These are phyloP conservation scores for Aegypius monachus DNA, from an alignment of 2,113 vertebrate species.

Conservation along the genomic window DNA sequence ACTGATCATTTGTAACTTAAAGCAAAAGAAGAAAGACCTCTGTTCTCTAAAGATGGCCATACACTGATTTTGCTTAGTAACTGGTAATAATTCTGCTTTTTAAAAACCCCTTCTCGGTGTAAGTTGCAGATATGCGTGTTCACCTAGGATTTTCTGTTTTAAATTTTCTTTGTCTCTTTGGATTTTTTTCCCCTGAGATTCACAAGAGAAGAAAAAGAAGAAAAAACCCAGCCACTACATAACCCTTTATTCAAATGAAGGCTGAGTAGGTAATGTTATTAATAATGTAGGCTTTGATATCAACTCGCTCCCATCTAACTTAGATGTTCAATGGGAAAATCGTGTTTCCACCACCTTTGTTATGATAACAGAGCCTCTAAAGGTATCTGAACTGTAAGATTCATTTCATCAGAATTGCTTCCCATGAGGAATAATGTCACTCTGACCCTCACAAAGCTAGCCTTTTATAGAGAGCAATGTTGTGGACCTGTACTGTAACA, in stretches of 20 bases:
- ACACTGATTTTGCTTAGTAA: not conserved
- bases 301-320: not conserved
- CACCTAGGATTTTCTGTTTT: not conserved
- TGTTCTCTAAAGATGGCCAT: not conserved
- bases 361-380: not conserved
- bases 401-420: not conserved
- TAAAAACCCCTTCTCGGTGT: not conserved
- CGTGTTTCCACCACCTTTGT: not conserved
- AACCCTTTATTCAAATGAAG: constrained; percentile 44
- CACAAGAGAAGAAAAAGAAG: not conserved
- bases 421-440: not conserved
- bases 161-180: not conserved
- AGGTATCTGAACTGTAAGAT: not conserved
- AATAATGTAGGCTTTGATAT: constrained; percentile 51
- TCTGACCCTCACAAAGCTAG: not conserved
- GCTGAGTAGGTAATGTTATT: constrained; percentile 21
- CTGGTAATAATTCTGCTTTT: not conserved
- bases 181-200: not conserved
- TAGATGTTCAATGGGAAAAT: constrained; percentile 13
- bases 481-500: not conserved
- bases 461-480: not conserved
- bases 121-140: not conserved
- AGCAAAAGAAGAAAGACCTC: not conserved
- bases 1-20: not conserved
- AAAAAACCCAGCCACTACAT: not conserved